These are phyloP conservation scores for Phenganax marumi DNA, from an alignment of 92 coral and sea anemone genomes.

Conservation along the genomic window DNA sequence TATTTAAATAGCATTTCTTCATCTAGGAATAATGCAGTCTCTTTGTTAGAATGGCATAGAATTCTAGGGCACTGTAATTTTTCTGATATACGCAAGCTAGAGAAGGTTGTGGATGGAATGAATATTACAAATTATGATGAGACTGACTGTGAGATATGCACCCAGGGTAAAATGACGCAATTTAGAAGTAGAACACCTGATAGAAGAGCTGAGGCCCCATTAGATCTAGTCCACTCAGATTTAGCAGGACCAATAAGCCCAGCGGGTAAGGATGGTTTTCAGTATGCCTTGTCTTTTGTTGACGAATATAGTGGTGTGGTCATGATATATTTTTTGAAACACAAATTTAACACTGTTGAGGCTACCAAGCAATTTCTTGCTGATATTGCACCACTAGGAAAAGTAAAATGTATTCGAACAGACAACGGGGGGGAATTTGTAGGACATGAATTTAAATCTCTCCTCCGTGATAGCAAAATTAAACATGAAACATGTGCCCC, in stretches of 20 bases:
- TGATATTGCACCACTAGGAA: conserved; percentile 36
- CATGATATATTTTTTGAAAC: conserved; percentile 43
- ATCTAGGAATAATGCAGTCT: conserved; percentile 3
- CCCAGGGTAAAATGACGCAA: conserved; percentile 55
- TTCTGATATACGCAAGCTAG: no score
- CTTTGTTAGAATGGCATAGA: conserved; percentile 17
- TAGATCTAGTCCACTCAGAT: conserved; percentile 54
- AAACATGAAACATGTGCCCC: conserved; percentile 41
- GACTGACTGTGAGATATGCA: conserved; percentile 47
- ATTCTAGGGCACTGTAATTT: no score
- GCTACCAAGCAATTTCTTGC: conserved; percentile 45
- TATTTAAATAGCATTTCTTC: not conserved
- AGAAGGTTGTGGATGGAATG: conserved; percentile 54
- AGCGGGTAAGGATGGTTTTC: conserved; percentile 49
- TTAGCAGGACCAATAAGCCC: conserved; percentile 52
- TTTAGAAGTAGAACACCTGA: conserved; percentile 53
- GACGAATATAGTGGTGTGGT: conserved; percentile 41
- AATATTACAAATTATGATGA: conserved; percentile 47
- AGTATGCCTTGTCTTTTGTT: conserved; percentile 43
- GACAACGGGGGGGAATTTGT: conserved; percentile 54
- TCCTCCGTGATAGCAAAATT: conserved; percentile 36
- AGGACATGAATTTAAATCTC: conserved; percentile 14
- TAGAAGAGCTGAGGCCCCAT: conserved; percentile 28
- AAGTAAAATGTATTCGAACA: conserved; percentile 17
- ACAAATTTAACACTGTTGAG: conserved; percentile 52